phyloP scores from a whole-genome alignment of 2,888 invertebrate species.

The Cheilosia impressa region DNA sequence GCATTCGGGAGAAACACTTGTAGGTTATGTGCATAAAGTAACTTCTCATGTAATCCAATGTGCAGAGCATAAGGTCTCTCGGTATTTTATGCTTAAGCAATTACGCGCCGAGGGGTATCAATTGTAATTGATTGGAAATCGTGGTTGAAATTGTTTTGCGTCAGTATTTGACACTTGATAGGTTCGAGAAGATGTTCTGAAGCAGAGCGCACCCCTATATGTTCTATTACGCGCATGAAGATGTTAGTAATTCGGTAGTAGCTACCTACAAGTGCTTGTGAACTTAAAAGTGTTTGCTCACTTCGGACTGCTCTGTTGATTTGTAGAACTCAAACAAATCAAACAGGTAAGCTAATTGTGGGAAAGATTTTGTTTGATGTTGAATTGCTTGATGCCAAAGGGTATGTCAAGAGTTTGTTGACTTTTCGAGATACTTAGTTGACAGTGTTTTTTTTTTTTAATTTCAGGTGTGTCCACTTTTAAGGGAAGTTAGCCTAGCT shows the following conservation, averaged over 20 bases:
- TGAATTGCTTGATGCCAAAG: background rate
- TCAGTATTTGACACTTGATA: background rate
- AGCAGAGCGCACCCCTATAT: background rate
- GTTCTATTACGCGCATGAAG: no score
- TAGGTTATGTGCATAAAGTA: background rate
- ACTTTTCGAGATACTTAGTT: background rate
- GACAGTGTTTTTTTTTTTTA: background rate
- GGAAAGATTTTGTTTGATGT: background rate
- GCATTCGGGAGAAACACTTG: background rate
- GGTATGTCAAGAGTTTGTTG: background rate
- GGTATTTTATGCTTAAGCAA: background rate
- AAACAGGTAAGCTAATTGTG: background rate
- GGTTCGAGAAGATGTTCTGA: background rate
- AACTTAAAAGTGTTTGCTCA: constrained; percentile 15
- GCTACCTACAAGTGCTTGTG: background rate
- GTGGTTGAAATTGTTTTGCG: background rate
- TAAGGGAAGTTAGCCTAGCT: no score
- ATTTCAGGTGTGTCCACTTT: background rate
- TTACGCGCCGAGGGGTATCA: background rate
- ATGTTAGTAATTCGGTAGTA: background rate
- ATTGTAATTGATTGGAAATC: constrained; percentile 10
- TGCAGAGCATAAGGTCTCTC: background rate
- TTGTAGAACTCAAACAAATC: background rate
- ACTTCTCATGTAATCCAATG: constrained; percentile 8
- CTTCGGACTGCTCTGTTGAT: background rate